Percentiles rank a stretch among this genome's conserved stretches.
phyloP scores from a whole-genome alignment of 1,140 invertebrate genomes.

The Venturia canescens region DNA sequence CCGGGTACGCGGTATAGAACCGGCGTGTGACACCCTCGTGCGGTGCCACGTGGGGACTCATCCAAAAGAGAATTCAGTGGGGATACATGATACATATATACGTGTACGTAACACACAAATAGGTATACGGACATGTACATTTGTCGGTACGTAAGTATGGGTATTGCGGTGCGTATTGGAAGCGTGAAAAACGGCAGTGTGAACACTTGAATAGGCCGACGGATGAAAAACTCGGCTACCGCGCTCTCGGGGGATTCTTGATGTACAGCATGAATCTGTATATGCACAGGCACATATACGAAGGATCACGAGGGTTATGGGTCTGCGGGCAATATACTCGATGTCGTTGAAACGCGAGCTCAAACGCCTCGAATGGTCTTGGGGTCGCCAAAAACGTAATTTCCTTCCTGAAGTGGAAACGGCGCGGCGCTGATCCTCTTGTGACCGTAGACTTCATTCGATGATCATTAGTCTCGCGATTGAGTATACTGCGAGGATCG shows the following conservation, averaged over 20 bases:
- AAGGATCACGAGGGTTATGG: background rate
- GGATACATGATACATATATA: slow-evolving; percentile 50
- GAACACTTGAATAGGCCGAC: slow-evolving; percentile 68
- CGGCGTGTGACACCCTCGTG: slow-evolving; percentile 64
- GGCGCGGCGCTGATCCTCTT: background rate
- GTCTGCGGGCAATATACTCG: background rate
- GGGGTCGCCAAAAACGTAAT: slow-evolving; percentile 4
- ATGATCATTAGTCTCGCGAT: slow-evolving; percentile 38
- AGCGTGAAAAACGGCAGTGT: slow-evolving; percentile 67
- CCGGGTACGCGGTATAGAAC: slow-evolving; percentile 37
- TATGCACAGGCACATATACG: no score
- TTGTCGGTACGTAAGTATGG: background rate
- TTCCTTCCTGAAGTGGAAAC: slow-evolving; percentile 36
- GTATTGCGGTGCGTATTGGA: slow-evolving; percentile 48
- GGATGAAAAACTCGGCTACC: slow-evolving; percentile 68
- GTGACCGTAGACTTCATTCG: slow-evolving; percentile 36
- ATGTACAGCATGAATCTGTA: background rate
- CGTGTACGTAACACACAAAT: background rate
- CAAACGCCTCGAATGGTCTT: slow-evolving; percentile 25
- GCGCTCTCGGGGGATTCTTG: slow-evolving; percentile 23
- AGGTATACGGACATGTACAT: background rate
- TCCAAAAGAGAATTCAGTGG: slow-evolving; percentile 67
- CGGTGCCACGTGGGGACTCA: slow-evolving; percentile 67
- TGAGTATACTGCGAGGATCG: background rate
- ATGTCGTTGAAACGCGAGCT: slow-evolving; percentile 3